Conservation (phyloP, 2,888 invertebrate species). For the Drosophila robusta region DNA sequence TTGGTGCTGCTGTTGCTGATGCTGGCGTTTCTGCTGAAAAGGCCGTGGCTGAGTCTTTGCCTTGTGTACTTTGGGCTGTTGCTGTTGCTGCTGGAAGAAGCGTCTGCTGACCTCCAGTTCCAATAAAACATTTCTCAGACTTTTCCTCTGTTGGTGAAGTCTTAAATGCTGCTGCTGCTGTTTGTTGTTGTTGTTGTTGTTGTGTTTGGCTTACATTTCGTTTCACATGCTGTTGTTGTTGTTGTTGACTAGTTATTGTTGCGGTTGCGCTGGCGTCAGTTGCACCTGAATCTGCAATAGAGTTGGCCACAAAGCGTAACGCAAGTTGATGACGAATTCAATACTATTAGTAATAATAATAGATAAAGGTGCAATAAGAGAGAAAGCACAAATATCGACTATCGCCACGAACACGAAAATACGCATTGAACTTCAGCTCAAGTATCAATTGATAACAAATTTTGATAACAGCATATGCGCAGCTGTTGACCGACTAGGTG, state of each 20-base stretch:
- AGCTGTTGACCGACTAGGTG: neutral
- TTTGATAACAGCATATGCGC: constrained; percentile 22
- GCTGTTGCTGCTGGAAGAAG: constrained; percentile 44
- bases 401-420: constrained; percentile 3
- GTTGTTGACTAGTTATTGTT: constrained; percentile 65
- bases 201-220: constrained; percentile 68
- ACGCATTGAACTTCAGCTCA: constrained; percentile 4
- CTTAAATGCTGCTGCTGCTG: constrained; percentile 40
- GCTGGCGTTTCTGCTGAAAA: constrained; percentile 69
- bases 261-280: constrained; percentile 51
- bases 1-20: constrained; percentile 61
- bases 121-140: constrained; percentile 80
- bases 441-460: constrained; percentile 29
- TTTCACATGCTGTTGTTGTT: constrained; percentile 45
- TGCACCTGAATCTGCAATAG: constrained; percentile 56
- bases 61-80: constrained; percentile 57
- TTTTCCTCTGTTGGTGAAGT: constrained; percentile 76
- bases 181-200: constrained; percentile 38
- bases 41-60: constrained; percentile 57
- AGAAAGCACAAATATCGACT: neutral
- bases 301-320: constrained; percentile 18
- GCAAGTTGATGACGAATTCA: constrained; percentile 19
- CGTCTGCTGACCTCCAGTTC: constrained; percentile 84
- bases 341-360: constrained; percentile 5
- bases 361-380: constrained; percentile 1